Base-by-base conservation (phyloP, 1,140 invertebrate genomes). In the Leptinotarsa texana region DNA sequence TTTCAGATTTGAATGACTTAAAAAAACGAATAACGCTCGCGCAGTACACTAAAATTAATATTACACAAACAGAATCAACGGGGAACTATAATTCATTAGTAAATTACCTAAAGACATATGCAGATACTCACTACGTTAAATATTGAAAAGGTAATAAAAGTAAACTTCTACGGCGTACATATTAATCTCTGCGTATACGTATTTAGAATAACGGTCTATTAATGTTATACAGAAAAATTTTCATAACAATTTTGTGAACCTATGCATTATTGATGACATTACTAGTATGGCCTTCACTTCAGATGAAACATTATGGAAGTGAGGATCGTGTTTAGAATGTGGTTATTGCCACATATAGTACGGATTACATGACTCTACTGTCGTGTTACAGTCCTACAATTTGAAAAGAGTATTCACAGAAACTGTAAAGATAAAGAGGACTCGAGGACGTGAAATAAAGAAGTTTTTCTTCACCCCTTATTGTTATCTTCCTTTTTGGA, bases 291-390 rank as follows among this genome's bases (percentile, higher is more conserved):
- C 63, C 63, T 65, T 65, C 63, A 22, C 63, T 33, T 22, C 27
- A 65, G 21, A 65, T 13, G 21, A 65, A 65, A 13, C 63, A 65
- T 65, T 65, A 65, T 24, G 21, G 27, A 65, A 65, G 21, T 33
- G 24, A 65, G 63, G 15, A 65, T 24, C 63, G 63, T 65, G 63
- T 65, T 65, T 18, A 65, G 63, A 65, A 65, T 65, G 63, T 65
- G 63, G 63, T 65, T 65, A 65, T 65, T 65, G 24, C 63, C 63
- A 65, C 63, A 65, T 65, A 65, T 65, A 65, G 63, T 33, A 65
- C 63, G 63, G 63, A 65, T 65, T 65, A 65, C 63, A 65, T 21
- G 63, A 65, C 63, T 21, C 11, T 65, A 65, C 63, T 65, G 24
- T 65, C 63, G 18, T 65, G 63, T 33, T 65, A 17, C 13, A 65